Evolutionary conservation across 2,113 vertebrate genomes (phyloP).

Genomic region (Uria lomvia): DNA sequence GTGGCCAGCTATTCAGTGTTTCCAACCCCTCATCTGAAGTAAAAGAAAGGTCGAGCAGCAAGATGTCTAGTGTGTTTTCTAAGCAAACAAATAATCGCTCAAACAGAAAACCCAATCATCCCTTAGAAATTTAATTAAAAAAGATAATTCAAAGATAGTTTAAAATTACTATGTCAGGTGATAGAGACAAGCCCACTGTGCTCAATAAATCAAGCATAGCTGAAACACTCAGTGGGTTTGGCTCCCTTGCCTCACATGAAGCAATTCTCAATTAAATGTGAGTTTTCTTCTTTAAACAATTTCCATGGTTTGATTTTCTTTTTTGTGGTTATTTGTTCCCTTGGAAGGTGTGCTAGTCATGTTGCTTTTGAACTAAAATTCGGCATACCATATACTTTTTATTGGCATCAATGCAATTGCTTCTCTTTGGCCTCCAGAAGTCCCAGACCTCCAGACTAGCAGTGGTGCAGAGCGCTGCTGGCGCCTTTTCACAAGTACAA

Average conservation of each 20-base stretch:
- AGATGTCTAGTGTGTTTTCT: not conserved
- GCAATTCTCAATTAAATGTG: slow-evolving; percentile 50
- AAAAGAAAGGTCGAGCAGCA: not conserved
- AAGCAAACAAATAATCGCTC: slow-evolving; percentile 34
- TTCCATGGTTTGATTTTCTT: slow-evolving; percentile 51
- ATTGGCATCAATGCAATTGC: slow-evolving; percentile 32
- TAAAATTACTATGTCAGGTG: slow-evolving; percentile 53
- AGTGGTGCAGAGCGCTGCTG: not conserved
- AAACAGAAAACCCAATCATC: slow-evolving; percentile 34
- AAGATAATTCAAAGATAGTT: slow-evolving; percentile 61
- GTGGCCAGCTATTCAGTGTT: not conserved
- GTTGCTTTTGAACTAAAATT: slow-evolving; percentile 60
- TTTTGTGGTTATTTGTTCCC: slow-evolving; percentile 63
- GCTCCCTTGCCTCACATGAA: slow-evolving; percentile 51
- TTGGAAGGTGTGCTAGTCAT: slow-evolving; percentile 59
- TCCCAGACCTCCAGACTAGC: slow-evolving; percentile 25
- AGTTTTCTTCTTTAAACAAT: slow-evolving; percentile 58
- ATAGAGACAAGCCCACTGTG: slow-evolving; percentile 39
- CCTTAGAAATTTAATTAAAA: slow-evolving; percentile 55
- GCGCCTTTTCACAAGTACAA: not conserved
- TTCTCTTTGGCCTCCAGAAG: slow-evolving; percentile 49
- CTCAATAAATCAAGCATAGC: slow-evolving; percentile 56
- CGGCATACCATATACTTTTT: slow-evolving; percentile 41
- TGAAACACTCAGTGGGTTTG: slow-evolving; percentile 48
- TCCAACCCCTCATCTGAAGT: not conserved